phyloP scores from a whole-genome alignment of 2,888 invertebrate genomes.

The Iphiclides podalirius region DNA sequence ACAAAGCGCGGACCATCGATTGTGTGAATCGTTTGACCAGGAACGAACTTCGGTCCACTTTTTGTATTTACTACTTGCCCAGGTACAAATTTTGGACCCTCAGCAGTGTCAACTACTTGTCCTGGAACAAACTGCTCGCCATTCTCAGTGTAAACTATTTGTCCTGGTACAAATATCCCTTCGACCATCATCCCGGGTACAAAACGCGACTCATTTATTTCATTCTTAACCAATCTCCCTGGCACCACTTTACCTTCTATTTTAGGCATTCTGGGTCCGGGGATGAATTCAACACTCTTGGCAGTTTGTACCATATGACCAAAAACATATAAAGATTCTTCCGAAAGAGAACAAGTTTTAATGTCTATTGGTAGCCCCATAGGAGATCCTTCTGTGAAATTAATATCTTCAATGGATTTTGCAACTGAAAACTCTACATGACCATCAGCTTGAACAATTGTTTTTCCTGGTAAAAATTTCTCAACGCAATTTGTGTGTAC shows the following conservation, averaged over 20 bases:
- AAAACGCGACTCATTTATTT: conserved; percentile 81
- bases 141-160: conserved; percentile 84
- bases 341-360: conserved; percentile 72
- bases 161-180: conserved; percentile 84
- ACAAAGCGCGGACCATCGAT: conserved; percentile 86
- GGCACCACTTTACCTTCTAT: conserved; percentile 82
- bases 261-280: conserved; percentile 74
- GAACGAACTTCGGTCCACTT: conserved; percentile 82
- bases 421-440: conserved; percentile 81
- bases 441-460: conserved; percentile 70
- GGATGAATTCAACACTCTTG: conserved; percentile 84
- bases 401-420: conserved; percentile 77
- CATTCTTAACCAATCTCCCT: conserved; percentile 82
- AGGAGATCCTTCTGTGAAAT: conserved; percentile 75
- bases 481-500: conserved; percentile 79
- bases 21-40: conserved; percentile 87
- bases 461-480: conserved; percentile 82
- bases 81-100: conserved; percentile 87
- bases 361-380: conserved; percentile 81
- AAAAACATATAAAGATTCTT: conserved; percentile 78
- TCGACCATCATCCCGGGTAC: conserved; percentile 85
- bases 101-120: conserved; percentile 85
- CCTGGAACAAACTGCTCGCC: conserved; percentile 87
- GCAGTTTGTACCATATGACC: conserved; percentile 84
- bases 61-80: conserved; percentile 87